Percentiles rank a stretch among this genome's conserved stretches.
phyloP scores from a whole-genome alignment of 2,113 vertebrate species.

The Isichthys henryi region DNA sequence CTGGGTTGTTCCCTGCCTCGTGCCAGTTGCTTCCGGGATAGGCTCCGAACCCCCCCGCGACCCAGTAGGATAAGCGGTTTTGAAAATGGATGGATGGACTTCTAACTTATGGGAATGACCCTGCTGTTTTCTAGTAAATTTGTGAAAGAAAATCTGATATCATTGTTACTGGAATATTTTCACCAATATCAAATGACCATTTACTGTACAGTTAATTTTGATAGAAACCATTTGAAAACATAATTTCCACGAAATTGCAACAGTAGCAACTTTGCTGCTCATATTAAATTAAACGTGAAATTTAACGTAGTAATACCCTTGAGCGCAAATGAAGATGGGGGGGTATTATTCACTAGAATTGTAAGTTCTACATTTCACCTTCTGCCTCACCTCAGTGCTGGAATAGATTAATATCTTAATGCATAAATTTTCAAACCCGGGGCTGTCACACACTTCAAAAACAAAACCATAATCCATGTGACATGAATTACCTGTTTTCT shows the following conservation, averaged over 20 bases:
- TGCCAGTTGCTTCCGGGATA: too few relatives aligned
- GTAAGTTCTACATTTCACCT: neutral
- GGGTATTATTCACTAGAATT: neutral
- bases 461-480: neutral
- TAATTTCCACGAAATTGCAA: neutral
- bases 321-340: neutral
- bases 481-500: neutral
- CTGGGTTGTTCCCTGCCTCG: too few relatives aligned
- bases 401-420: neutral
- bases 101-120: neutral
- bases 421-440: neutral
- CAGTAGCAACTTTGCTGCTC: neutral
- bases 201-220: neutral
- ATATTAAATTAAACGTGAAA: slow-evolving; percentile 4
- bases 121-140: neutral
- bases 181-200: neutral
- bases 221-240: neutral
- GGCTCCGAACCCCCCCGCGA: too few relatives aligned
- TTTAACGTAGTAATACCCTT: neutral
- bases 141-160: neutral
- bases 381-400: neutral
- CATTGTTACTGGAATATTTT: neutral
- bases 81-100: neutral
- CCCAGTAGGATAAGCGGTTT: too few relatives aligned
- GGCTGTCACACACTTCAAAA: neutral